Base-by-base conservation (phyloP, 2,888 invertebrate species). In the Ormyrus thymus region DNA sequence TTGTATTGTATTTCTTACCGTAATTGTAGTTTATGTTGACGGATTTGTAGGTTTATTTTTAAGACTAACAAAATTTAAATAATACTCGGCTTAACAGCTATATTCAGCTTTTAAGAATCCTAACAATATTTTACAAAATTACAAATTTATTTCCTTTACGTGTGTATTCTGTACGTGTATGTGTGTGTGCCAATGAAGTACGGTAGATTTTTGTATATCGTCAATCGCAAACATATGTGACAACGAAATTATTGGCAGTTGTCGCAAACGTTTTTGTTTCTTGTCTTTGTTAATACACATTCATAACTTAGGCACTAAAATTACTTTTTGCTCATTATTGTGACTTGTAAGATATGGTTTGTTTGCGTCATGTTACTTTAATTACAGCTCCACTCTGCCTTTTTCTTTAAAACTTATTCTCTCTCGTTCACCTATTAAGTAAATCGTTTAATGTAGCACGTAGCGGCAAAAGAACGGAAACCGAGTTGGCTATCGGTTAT, bases 101-200 rank as follows among this genome's bases (percentile, higher is more conserved):
- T 55, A 64, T 71, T 79, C 56, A 79, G 73, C 59, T 51, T 59
- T 64, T 77, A 72, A 61, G 70, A 71, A 79, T 79, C 69, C 81
- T 81, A 81, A 76, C 76, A 73, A 79, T 76, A 76, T 79, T 61
- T 77, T 81, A 81, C 71, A 79, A 81, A 81, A 81, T 81, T 81
- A 81, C 81, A 81, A 81, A 81, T 74, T n/a, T 79, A 46, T 77
- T 62, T 64, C 51, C 55, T 51, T 59, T 66, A 10, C 55, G 61
- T 29, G 56, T 56, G 48, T 76, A 2, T 62, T 10, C 13, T 78
- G 10, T 74, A 10, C 45, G 51, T 58, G 58, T 53, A 8, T 48
- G 58, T 55, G 29, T 13, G 56, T 69, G 56, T 73, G 72, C 59
- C 58, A 70, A 73, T 78, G 81, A 76, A 76, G 74, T 80, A 64